Evolutionary conservation across 2,113 vertebrate genomes (phyloP).

Genomic region (Entelurus aequoreus): DNA sequence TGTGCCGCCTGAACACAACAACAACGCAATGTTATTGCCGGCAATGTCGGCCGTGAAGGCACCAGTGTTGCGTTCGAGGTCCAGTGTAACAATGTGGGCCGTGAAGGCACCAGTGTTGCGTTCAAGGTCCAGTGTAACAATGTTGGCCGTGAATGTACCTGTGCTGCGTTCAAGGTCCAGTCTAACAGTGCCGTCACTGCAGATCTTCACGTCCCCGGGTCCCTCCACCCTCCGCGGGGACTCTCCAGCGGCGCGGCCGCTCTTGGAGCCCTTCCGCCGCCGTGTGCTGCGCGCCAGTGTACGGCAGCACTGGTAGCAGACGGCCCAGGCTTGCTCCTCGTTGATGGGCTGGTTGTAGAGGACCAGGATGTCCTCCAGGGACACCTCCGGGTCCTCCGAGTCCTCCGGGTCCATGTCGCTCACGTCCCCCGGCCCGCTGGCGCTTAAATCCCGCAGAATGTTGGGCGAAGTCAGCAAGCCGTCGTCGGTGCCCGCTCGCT

Average conservation of each 20-base stretch:
- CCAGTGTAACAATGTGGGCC: too few species aligned
- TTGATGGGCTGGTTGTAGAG: constrained; percentile 94
- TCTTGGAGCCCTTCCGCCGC: constrained; percentile 56
- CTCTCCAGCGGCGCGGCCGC: constrained; percentile 29
- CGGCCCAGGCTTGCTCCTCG: constrained; percentile 97
- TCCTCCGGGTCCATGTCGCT: constrained; percentile 4
- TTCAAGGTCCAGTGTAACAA: too few species aligned
- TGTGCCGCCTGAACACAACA: too few species aligned
- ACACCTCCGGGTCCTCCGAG: constrained; percentile 65
- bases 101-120: too few species aligned
- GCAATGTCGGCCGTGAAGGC: too few species aligned
- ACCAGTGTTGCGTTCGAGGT: too few species aligned
- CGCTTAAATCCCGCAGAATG: constrained; percentile 41
- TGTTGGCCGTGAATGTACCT: constrained; percentile 54
- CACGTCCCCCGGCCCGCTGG: not conserved
- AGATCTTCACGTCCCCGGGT: constrained; percentile 77
- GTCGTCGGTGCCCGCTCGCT: constrained; percentile 56
- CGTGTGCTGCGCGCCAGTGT: constrained; percentile 67
- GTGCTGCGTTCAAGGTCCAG: constrained; percentile 40
- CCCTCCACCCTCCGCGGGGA: constrained; percentile 60
- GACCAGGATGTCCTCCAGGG: constrained; percentile 82
- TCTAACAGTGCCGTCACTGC: constrained; percentile 80
- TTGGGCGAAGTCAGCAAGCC: constrained; percentile 55
- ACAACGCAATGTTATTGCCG: too few species aligned
- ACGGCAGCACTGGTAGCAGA: constrained; percentile 89